Base-by-base conservation (phyloP, 2,888 invertebrate genomes). In the Rhimphoctona megacephalus region DNA sequence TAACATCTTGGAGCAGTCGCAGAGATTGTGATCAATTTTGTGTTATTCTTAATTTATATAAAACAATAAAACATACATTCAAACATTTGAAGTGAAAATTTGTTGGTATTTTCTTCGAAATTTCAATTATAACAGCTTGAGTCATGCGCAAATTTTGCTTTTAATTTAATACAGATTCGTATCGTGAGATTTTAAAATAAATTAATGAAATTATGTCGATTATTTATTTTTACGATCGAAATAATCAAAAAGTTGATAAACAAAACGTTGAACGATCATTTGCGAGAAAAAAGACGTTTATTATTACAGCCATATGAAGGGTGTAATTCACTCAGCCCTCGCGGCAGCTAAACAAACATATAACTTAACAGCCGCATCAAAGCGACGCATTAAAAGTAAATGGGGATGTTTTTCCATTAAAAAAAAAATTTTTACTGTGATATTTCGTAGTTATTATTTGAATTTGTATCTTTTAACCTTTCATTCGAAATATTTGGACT, bases 331-430 rank as follows among this genome's bases (percentile, higher is more conserved):
- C 79, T 82, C 74, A 69, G 64, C 64, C 69, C 69, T 49, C 54
- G 30, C 57, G 85, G 76, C 85, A 74, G 82, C 85, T 85, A 85
- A 17, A 57, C 52, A 85, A 85, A 82, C 81, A 85, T 79, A 85
- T 76, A 85, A 85, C 79, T 79, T 64, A 69, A 76, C 52, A 74
- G 36, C 69, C 57, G 30, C 64, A 64, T 79, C 78, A 69, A 69
- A 67, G 69, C 85, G 11, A 61, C 67, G 70, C 79, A 77, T 74
- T 78, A 81, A 80, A 83, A 87, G 70, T 57, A 61, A 43, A 43
- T 70, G 52, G 36, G 52, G 69, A 73, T 66, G 49, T 76, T 64
- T 69, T 43, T 17, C 30, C 36, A 36, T 36, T 6, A 36, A 25
- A n/a, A n/a, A n/a, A n/a, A n/a, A n/a, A n/a, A n/a, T 43, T 43